Evolutionary conservation across 2,797 vertebrate species (phyloP), one percentile per base, ranked within the genome.

Genomic region (Avahi laniger): DNA sequence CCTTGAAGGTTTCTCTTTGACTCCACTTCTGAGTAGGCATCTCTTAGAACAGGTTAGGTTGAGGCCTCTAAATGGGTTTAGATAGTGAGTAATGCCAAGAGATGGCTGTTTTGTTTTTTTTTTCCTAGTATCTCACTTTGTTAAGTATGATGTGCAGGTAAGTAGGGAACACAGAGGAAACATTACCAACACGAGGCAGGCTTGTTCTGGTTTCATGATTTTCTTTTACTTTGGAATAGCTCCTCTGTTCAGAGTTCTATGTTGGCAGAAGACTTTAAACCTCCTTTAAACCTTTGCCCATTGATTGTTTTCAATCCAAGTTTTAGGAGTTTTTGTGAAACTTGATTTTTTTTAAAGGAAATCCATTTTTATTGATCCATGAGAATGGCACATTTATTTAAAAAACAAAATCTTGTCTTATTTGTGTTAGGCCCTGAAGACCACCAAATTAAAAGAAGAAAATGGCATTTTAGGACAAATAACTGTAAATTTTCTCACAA

Each of bases 271-370:
- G 92, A 70, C 15, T 43, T 48, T 59, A 59, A 59, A 59, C 57
- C 59, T 57, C 18, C 46, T 95, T 6, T 17, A 65, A 72, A 89
- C 11, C 3, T 38, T 10, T 70, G 4, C 69, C 52, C n/a, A 70
- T 26, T 93, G 50, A n/a, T 69, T 86, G 48, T 87, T 89, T 76
- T 69, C 24, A 50, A 54, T 48, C 9, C 57, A 95, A 50, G 17
- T 72, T 93, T 93, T 73, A 90, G 26, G 80, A 82, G 46, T 54
- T 89, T 67, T 72, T 90, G 18, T 80, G 72, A 91, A 61, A 57
- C 22, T 26, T 57, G 52, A 54, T 10, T 57, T 57, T 24, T 57
- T 24, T 9, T 9, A 26, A 22, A 57, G 9, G 38, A 70, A 2
- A 0, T 33, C 20, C 24, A 57, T 85, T 30, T 82, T 46, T 84